phyloP scores from a whole-genome alignment of 2,113 vertebrate genomes.

The Podarcis raffonei region DNA sequence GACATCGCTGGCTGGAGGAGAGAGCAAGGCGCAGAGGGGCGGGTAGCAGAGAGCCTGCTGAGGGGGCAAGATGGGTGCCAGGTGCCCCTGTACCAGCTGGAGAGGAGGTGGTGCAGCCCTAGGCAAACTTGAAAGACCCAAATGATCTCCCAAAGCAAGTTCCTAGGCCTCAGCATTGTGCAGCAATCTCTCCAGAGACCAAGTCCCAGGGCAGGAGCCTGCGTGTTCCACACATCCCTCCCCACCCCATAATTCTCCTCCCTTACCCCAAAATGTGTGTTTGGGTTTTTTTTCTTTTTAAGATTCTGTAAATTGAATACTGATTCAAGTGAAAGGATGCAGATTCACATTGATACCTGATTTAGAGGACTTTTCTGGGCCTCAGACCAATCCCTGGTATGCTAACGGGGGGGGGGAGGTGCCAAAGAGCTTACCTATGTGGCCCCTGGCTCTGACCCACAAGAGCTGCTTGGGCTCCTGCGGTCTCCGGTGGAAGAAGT shows the following conservation, averaged over 20 bases:
- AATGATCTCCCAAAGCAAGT: not conserved
- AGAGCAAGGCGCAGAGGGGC: not conserved
- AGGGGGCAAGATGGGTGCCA: too few relatives aligned
- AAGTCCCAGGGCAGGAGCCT: not conserved
- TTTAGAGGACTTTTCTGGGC: not conserved
- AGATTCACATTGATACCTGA: not conserved
- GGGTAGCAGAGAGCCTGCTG: not conserved
- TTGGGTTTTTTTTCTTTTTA: too few relatives aligned
- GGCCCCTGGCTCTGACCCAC: slow-evolving; percentile 90
- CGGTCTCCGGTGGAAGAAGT: slow-evolving; percentile 49
- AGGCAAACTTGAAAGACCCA: not conserved
- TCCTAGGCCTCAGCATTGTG: not conserved
- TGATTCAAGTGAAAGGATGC: not conserved
- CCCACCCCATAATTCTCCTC: not conserved
- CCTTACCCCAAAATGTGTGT: too few relatives aligned
- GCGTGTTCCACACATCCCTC: too few relatives aligned
- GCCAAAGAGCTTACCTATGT: slow-evolving; percentile 82
- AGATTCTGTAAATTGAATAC: not conserved
- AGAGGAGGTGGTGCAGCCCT: not conserved
- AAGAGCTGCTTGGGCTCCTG: slow-evolving; percentile 86
- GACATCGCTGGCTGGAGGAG: not conserved
- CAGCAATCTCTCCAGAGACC: not conserved
- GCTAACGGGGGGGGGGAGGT: too few relatives aligned
- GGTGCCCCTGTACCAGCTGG: not conserved
- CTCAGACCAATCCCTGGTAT: not conserved